Percentiles rank a stretch among this genome's conserved stretches.
Evolutionary conservation across 2,797 vertebrate genomes (phyloP).

Genomic region (Acrossocheilus wenchowensis): DNA sequence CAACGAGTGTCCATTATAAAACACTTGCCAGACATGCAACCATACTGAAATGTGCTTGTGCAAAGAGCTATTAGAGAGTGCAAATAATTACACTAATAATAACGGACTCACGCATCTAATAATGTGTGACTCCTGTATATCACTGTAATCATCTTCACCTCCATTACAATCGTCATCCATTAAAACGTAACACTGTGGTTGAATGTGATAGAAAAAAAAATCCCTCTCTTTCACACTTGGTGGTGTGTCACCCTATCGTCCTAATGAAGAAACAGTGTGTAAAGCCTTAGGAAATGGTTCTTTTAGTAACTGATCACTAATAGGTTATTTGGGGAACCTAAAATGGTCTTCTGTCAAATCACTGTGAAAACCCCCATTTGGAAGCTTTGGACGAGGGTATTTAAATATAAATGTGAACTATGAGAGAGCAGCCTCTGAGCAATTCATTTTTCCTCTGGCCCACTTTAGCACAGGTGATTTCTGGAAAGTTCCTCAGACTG

Average conservation of each 20-base stretch:
- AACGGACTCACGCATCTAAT: too few relatives aligned
- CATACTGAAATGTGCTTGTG: neutral
- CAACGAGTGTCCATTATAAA: neutral
- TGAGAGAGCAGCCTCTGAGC: neutral
- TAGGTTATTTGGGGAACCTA: neutral
- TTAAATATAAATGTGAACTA: neutral
- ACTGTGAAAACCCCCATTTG: neutral
- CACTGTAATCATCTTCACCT: too few relatives aligned
- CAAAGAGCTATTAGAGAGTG: neutral
- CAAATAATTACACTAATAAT: neutral
- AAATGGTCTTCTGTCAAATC: neutral
- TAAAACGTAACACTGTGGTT: neutral
- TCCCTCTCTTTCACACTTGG: neutral
- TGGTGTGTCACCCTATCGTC: neutral
- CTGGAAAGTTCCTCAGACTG: neutral
- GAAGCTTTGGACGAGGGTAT: neutral
- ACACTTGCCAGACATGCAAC: too few relatives aligned
- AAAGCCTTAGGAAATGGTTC: too few relatives aligned
- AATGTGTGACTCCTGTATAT: too few relatives aligned
- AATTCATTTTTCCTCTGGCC: neutral
- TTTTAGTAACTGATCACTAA: too few relatives aligned
- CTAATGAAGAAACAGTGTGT: too few relatives aligned
- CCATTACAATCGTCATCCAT: too few relatives aligned
- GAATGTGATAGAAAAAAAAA: neutral
- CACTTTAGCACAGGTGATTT: constrained; percentile 15